These are phyloP conservation scores for Tinea trinotella DNA, from an alignment of 2,888 invertebrate genomes.

Conservation along the genomic window DNA sequence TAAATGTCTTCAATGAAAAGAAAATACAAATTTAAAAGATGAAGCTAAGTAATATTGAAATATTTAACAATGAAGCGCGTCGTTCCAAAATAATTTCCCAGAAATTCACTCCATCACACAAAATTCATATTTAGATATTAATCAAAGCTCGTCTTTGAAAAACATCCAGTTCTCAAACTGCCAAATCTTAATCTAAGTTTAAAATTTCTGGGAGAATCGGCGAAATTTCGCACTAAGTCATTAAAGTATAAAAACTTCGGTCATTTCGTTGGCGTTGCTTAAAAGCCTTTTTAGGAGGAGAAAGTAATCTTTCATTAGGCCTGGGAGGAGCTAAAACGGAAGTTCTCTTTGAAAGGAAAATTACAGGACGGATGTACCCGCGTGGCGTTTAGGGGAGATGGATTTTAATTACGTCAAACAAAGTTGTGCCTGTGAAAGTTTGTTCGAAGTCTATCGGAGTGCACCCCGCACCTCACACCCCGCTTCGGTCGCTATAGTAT, in stretches of 20 bases:
- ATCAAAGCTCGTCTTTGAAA: constrained; percentile 51
- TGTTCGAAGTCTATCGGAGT: not conserved
- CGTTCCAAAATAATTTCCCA: constrained; percentile 24
- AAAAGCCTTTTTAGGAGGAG: constrained; percentile 71
- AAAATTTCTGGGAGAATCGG: constrained; percentile 70
- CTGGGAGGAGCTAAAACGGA: constrained; percentile 68
- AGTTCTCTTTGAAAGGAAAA: constrained; percentile 72
- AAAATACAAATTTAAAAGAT: not conserved
- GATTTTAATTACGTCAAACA: constrained; percentile 70
- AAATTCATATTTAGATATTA: constrained; percentile 52
- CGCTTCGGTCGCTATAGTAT: constrained; percentile 7
- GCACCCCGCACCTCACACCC: constrained; percentile 2
- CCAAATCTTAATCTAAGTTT: constrained; percentile 72
- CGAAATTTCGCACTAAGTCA: constrained; percentile 71
- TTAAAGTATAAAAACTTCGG: constrained; percentile 72
- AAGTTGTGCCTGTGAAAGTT: constrained; percentile 35
- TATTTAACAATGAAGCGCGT: constrained; percentile 24
- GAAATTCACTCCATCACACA: constrained; percentile 60
- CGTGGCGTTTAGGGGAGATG: constrained; percentile 46
- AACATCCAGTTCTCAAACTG: constrained; percentile 64
- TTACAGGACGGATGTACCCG: constrained; percentile 65
- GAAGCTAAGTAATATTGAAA: not conserved
- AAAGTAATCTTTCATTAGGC: constrained; percentile 72
- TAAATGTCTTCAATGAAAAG: not conserved
- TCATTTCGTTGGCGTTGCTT: constrained; percentile 70